These are phyloP conservation scores for Drosophila rellima DNA, from an alignment of 2,888 invertebrate genomes.

Conservation along the genomic window DNA sequence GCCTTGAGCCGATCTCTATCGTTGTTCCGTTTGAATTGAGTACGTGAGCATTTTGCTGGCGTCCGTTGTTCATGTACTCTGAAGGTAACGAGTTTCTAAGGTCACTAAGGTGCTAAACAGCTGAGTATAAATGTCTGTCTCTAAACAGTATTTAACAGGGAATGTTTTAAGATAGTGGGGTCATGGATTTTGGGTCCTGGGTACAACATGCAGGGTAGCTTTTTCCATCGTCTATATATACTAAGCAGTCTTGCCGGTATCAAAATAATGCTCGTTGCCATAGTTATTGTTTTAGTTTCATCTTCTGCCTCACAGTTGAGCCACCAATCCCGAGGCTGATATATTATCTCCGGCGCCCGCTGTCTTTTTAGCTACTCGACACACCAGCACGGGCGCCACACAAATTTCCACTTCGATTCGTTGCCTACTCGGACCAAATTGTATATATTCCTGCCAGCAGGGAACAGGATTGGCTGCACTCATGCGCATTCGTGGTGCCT, in stretches of 20 bases:
- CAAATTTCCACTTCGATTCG: constrained; percentile 88
- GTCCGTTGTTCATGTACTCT: constrained; percentile 39
- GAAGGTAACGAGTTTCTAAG: constrained; percentile 80
- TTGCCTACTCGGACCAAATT: constrained; percentile 56
- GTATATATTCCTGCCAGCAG: constrained; percentile 91
- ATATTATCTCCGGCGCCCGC: constrained; percentile 96
- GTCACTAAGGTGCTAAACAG: constrained; percentile 79
- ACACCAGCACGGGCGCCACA: constrained; percentile 93
- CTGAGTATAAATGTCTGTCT: constrained; percentile 48
- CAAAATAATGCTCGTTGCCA: constrained; percentile 31
- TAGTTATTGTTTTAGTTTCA: constrained; percentile 19
- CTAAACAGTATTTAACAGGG: constrained; percentile 59
- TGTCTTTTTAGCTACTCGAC: constrained; percentile 92
- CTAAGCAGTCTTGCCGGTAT: constrained; percentile 69
- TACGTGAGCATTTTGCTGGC: constrained; percentile 37
- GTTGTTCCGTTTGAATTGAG: constrained; percentile 47
- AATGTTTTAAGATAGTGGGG: constrained; percentile 44
- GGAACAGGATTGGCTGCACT: constrained; percentile 91
- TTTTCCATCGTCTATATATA: constrained; percentile 49
- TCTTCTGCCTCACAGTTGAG: constrained; percentile 86
- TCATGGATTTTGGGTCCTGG: constrained; percentile 19
- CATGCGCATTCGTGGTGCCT: constrained; percentile 88
- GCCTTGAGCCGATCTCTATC: constrained; percentile 42
- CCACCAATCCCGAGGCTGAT: constrained; percentile 94
- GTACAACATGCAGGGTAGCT: constrained; percentile 35